Percentiles rank a stretch among this genome's conserved stretches.
phyloP scores from a whole-genome alignment of 2,888 invertebrate genomes.

The Carcina quercana region DNA sequence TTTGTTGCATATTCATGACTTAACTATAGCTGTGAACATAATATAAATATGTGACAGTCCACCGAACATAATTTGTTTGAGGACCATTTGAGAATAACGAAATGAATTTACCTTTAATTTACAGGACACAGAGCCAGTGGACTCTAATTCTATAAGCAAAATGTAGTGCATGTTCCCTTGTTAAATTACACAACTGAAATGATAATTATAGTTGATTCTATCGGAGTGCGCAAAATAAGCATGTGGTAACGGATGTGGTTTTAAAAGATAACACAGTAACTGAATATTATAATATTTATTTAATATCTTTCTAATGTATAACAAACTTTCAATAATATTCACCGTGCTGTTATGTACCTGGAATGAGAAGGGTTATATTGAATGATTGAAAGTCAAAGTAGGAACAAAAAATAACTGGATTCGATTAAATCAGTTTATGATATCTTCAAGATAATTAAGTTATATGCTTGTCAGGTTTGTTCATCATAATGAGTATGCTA shows the following conservation, averaged over 20 bases:
- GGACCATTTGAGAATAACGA: too few species aligned
- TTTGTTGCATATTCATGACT: too few species aligned
- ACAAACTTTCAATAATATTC: not conserved
- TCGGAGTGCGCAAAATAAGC: too few species aligned
- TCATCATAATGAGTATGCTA: constrained; percentile 38
- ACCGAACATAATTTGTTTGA: too few species aligned
- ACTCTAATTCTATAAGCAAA: constrained; percentile 48
- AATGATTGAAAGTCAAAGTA: too few species aligned
- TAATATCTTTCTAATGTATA: not conserved
- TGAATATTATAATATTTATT: not conserved
- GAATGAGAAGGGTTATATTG: too few species aligned
- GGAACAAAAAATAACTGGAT: not conserved
- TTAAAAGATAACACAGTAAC: constrained; percentile 14
- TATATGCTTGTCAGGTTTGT: constrained; percentile 50
- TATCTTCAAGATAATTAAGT: constrained; percentile 45
- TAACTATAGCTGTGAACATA: too few species aligned
- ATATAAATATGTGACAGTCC: too few species aligned
- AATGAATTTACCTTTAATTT: constrained; percentile 46
- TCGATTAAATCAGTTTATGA: constrained; percentile 29
- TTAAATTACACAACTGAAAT: not conserved
- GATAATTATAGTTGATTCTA: too few species aligned
- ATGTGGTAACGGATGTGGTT: constrained; percentile 27
- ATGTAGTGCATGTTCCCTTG: constrained; percentile 48
- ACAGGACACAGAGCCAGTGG: constrained; percentile 47
- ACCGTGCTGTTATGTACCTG: too few species aligned